phyloP scores from a whole-genome alignment of 2,888 invertebrate genomes.

The Stenurella melanura region DNA sequence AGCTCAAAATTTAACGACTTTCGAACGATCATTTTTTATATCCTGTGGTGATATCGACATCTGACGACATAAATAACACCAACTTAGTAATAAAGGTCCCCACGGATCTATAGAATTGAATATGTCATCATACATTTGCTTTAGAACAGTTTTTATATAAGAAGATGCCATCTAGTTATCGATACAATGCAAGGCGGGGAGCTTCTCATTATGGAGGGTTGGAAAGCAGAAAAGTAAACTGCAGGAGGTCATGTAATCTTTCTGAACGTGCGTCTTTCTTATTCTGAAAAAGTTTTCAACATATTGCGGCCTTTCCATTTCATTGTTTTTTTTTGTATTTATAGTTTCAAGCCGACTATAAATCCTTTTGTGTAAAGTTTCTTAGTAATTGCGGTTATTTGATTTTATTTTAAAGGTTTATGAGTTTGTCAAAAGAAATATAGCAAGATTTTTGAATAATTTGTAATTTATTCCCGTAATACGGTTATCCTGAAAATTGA shows the following conservation, averaged over 20 bases:
- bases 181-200: constrained; percentile 46
- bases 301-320: not conserved
- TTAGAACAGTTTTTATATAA: constrained; percentile 45
- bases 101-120: constrained; percentile 34
- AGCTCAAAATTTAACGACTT: constrained; percentile 24
- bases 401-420: not conserved
- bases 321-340: not conserved
- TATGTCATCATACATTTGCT: constrained; percentile 45
- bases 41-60: constrained; percentile 32
- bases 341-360: not conserved
- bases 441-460: too few relatives aligned
- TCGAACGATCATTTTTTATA: constrained; percentile 36
- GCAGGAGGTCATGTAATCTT: constrained; percentile 34
- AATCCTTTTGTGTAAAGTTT: not conserved
- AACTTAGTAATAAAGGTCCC: constrained; percentile 22
- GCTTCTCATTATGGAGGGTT: constrained; percentile 36
- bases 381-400: not conserved
- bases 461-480: too few relatives aligned
- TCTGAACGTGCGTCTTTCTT: constrained; percentile 20
- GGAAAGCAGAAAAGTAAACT: constrained; percentile 23
- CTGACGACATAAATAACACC: constrained; percentile 36
- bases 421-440: not conserved
- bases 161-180: constrained; percentile 49
- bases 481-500: too few relatives aligned
- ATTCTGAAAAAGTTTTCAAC: constrained; percentile 10